Evolutionary conservation across 2,888 invertebrate genomes (phyloP), one percentile per base, ranked within the genome.

Genomic region (Himalopsyche anomala): DNA sequence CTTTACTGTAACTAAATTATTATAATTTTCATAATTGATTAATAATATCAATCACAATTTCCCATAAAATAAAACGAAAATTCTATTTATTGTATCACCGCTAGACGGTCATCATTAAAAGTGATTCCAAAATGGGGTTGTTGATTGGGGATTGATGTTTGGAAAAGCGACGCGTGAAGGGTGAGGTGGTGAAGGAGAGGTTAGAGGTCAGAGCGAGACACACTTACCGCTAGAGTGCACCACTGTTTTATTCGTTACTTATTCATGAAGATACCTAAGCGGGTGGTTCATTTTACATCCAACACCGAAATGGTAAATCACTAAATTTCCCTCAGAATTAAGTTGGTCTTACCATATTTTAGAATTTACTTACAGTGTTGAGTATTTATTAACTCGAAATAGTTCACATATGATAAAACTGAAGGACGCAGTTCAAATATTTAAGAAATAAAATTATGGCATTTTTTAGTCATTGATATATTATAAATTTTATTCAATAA

Each of bases 211-310:
- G 80, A 45, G 80, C 12, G 80, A 80, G 82, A 45, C 82, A 81
- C 69, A 69, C 83, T 83, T 83, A 83, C 74, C 83, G 54, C 45
- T 62, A 36, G 82, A 81, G 82, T 81, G 82, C 62, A 62, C 62
- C 62, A 62, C 42, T 81, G 82, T 81, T 81, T 81, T 81, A 55
- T 81, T 81, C 82, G 82, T 81, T 81, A 81, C 51, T 81, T 81
- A 81, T 81, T 81, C 82, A 81, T 51, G 82, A 19, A 51, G 9
- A 45, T 81, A 81, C 36, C 62, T 62, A 62, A 62, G 62, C 62
- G 62, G 62, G 62, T 62, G 62, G 62, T 62, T 62, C 62, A 62
- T 62, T 62, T 62, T 62, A 62, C 62, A n/a, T n/a, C 19, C 62
- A 28, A 19, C 28, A 62, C 19, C 28, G 62, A 62, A 62, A 62